phyloP scores from a whole-genome alignment of 2,797 vertebrate species.

The Psittacula echo region DNA sequence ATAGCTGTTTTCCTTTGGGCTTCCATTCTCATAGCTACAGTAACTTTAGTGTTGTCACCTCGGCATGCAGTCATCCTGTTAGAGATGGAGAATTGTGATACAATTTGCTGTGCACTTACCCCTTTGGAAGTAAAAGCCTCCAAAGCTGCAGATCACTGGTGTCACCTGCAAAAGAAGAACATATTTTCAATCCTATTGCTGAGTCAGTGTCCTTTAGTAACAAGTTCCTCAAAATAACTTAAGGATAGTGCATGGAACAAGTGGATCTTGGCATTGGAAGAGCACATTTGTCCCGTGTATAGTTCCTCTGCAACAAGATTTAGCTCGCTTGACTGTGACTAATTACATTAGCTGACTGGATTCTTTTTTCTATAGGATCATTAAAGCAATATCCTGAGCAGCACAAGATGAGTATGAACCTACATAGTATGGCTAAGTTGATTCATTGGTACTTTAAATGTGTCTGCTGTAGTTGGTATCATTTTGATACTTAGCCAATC shows the following conservation, averaged over 20 bases:
- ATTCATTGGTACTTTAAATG: neutral
- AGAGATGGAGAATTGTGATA: constrained; percentile 46
- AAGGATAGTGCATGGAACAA: neutral
- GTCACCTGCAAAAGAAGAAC: constrained; percentile 49
- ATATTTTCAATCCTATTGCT: constrained; percentile 5
- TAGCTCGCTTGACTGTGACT: constrained; percentile 15
- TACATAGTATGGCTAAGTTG: neutral
- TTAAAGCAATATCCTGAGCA: constrained; percentile 29
- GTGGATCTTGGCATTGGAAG: neutral
- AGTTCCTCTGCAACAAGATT: neutral
- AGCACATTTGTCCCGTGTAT: neutral
- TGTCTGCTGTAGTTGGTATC: neutral
- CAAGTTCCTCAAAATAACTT: neutral
- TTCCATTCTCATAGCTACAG: constrained; percentile 64
- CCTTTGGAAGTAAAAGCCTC: neutral
- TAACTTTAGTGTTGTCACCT: constrained; percentile 57
- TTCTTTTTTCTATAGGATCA: neutral
- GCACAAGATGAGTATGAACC: neutral
- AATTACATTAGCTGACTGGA: neutral
- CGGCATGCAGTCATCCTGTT: constrained; percentile 57
- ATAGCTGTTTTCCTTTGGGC: constrained; percentile 68
- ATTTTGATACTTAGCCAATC: neutral
- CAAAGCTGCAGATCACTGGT: neutral
- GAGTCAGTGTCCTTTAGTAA: neutral
- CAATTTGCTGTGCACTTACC: constrained; percentile 48